These are phyloP conservation scores for Maconellicoccus hirsutus DNA, from an alignment of 1,140 invertebrate species.

Conservation along the genomic window DNA sequence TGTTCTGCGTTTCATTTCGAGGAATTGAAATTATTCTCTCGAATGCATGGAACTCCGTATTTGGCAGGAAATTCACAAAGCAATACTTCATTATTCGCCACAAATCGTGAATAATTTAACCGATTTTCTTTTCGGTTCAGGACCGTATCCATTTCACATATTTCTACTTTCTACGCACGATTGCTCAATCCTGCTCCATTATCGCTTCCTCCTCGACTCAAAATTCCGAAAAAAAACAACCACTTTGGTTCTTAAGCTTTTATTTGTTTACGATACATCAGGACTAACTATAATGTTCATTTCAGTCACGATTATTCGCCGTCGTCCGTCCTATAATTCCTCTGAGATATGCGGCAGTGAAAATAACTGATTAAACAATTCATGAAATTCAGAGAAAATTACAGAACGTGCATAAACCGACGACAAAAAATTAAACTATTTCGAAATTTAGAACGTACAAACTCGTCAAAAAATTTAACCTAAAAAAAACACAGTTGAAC, in stretches of 20 bases:
- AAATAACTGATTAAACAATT: background rate
- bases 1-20: no score
- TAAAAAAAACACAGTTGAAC: background rate
- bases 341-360: background rate
- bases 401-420: background rate
- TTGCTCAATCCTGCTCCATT: no score
- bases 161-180: no score
- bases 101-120: no score
- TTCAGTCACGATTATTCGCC: background rate
- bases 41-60: no score
- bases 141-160: no score
- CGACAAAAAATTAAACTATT: background rate
- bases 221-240: background rate
- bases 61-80: no score
- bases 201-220: no score
- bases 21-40: no score
- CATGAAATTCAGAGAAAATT: background rate
- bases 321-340: background rate
- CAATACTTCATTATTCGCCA: no score
- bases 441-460: background rate
- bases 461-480: background rate
- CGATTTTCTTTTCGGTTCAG: no score
- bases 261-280: background rate
- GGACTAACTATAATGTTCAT: background rate
- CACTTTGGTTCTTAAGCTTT: background rate